Conservation (phyloP, 2,888 invertebrate species). For the Drosophila yooni region DNA sequence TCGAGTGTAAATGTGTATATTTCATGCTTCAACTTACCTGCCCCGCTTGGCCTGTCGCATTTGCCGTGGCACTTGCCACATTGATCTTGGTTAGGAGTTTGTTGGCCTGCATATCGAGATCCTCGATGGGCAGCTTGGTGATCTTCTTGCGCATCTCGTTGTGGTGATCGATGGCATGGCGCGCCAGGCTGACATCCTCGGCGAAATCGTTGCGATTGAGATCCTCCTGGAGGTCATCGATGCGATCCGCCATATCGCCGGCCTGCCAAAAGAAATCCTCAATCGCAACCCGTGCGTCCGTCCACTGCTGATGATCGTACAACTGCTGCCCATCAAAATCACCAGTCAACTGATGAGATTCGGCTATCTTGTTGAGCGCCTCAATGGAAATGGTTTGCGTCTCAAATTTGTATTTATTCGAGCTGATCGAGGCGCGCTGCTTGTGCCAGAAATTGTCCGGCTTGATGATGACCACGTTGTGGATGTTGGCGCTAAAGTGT, state of each 20-base stretch:
- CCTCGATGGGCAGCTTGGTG: conserved; percentile 96
- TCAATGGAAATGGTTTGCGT: conserved; percentile 98
- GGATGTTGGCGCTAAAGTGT: conserved; percentile 96
- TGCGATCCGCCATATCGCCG: conserved; percentile 94
- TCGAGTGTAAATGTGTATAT: neutral
- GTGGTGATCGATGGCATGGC: conserved; percentile 96
- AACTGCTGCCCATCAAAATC: conserved; percentile 97
- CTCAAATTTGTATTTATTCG: conserved; percentile 99
- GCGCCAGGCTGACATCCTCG: conserved; percentile 96
- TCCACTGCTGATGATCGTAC: conserved; percentile 99
- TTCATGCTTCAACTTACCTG: conserved; percentile 47
- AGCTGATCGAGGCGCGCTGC: conserved; percentile 97
- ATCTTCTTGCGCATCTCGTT: conserved; percentile 97
- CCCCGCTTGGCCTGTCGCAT: conserved; percentile 46
- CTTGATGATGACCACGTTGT: conserved; percentile 98
- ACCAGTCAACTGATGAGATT: conserved; percentile 95
- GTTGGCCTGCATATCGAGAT: conserved; percentile 95
- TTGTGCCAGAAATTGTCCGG: conserved; percentile 99
- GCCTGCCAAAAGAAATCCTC: conserved; percentile 99
- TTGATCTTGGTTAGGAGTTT: conserved; percentile 86
- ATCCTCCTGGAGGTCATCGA: conserved; percentile 97
- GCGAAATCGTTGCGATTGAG: conserved; percentile 97
- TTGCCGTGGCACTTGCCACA: conserved; percentile 53
- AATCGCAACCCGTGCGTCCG: conserved; percentile 96
- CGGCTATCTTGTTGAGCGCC: conserved; percentile 96